A percentile compares a stretch with the other conserved stretches of the same genome.
These are phyloP conservation scores for Ooceraea biroi DNA, from an alignment of 1,140 invertebrate species.

Conservation along the genomic window DNA sequence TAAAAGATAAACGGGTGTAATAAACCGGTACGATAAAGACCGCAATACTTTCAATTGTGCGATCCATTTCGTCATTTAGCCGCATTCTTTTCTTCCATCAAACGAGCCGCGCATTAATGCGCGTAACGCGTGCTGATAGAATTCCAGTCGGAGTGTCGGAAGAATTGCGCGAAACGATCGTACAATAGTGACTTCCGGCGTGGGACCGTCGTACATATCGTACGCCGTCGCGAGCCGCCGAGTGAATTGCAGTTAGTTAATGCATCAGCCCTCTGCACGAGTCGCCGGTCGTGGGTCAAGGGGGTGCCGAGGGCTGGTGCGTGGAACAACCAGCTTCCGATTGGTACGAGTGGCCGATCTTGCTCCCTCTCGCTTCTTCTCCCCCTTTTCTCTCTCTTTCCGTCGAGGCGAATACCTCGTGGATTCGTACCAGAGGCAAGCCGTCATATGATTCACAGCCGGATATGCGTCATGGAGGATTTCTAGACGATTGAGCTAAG, in stretches of 20 bases:
- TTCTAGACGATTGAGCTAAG: constrained; percentile 82
- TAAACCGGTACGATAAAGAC: neutral
- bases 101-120: constrained; percentile 57
- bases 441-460: constrained; percentile 74
- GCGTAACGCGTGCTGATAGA: constrained; percentile 44
- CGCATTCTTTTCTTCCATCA: constrained; percentile 33
- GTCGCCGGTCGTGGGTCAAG: constrained; percentile 44
- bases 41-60: constrained; percentile 29
- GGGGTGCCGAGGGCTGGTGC: constrained; percentile 52
- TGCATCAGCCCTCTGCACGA: constrained; percentile 70
- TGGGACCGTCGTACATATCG: constrained; percentile 67
- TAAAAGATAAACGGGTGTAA: neutral
- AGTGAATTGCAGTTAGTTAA: constrained; percentile 79
- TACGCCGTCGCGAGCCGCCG: constrained; percentile 64
- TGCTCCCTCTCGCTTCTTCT: constrained; percentile 45
- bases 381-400: constrained; percentile 53
- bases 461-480: constrained; percentile 83
- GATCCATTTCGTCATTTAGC: constrained; percentile 21
- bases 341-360: constrained; percentile 76
- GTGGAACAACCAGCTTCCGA: constrained; percentile 81
- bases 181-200: constrained; percentile 75
- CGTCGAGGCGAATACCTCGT: constrained; percentile 59
- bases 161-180: constrained; percentile 72
- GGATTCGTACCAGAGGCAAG: constrained; percentile 74
- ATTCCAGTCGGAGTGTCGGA: constrained; percentile 63